These are phyloP conservation scores for Luidia sarsii DNA, from an alignment of 53 echinoderm and acorn worm species.

Conservation along the genomic window DNA sequence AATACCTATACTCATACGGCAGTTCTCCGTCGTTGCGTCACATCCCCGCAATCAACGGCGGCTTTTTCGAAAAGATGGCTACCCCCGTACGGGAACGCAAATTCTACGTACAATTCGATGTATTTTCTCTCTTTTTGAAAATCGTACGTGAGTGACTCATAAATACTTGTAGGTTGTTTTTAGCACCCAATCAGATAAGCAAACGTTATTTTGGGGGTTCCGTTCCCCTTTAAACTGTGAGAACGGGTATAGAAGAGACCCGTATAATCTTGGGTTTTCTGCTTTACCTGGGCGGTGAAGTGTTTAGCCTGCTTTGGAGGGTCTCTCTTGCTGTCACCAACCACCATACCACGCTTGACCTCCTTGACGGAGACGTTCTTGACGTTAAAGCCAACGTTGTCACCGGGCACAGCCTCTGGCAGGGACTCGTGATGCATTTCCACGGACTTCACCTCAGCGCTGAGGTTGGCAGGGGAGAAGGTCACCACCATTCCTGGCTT, in stretches of 20 bases:
- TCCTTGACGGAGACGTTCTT: constrained; percentile 94
- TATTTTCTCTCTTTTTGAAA: too few species aligned
- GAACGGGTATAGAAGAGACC: background rate
- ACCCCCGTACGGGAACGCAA: too few species aligned
- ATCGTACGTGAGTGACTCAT: too few species aligned
- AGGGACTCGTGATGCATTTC: constrained; percentile 92
- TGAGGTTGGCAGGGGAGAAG: constrained; percentile 66
- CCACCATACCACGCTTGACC: constrained; percentile 80
- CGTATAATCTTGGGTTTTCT: background rate
- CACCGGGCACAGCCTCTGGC: constrained; percentile 77
- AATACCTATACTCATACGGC: too few species aligned
- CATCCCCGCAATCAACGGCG: too few species aligned
- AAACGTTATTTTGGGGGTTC: too few species aligned
- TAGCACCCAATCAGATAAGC: too few species aligned
- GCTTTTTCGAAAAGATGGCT: too few species aligned
- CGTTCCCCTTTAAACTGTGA: background rate
- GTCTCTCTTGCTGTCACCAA: constrained; percentile 82
- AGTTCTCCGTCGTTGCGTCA: too few species aligned
- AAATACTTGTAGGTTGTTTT: too few species aligned
- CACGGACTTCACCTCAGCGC: constrained; percentile 90
- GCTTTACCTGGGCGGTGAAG: constrained; percentile 74
- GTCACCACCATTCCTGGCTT: constrained; percentile 82
- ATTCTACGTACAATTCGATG: too few species aligned
- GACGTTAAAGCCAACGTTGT: constrained; percentile 94
- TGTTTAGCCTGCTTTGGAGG: constrained; percentile 63